These are phyloP conservation scores for Indicator indicator DNA, from an alignment of 2,113 vertebrate genomes.

Conservation along the genomic window DNA sequence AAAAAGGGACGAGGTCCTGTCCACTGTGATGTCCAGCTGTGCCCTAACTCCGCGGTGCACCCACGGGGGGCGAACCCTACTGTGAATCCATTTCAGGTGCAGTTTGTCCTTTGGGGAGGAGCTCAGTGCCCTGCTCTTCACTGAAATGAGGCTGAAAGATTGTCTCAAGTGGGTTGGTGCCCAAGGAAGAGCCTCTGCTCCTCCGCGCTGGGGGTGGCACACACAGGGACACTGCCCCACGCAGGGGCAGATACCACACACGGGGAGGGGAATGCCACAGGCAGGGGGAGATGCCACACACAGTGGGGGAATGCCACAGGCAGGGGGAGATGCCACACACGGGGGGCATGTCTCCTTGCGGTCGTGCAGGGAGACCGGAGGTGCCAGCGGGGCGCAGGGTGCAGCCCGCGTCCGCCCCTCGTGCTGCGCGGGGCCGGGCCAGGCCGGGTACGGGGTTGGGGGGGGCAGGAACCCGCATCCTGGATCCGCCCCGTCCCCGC, in stretches of 20 bases:
- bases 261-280: too few relatives aligned
- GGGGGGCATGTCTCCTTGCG: too few relatives aligned
- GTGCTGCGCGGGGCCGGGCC: neutral
- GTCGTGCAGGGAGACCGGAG: neutral
- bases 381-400: neutral
- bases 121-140: neutral
- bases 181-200: neutral
- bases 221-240: too few relatives aligned
- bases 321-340: too few relatives aligned
- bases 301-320: too few relatives aligned
- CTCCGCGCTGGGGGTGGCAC: neutral
- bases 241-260: too few relatives aligned
- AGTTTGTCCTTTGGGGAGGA: neutral
- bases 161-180: too few relatives aligned
- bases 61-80: rapidly evolving
- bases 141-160: neutral
- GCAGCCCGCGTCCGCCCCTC: neutral
- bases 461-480: neutral
- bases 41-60: neutral
- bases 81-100: neutral
- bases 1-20: rapidly evolving
- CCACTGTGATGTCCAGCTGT: too few relatives aligned
- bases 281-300: too few relatives aligned
- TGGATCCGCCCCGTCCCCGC: neutral
- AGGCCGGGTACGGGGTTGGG: neutral